phyloP scores from a whole-genome alignment of 2,797 vertebrate species.

The Propithecus deckenii region DNA sequence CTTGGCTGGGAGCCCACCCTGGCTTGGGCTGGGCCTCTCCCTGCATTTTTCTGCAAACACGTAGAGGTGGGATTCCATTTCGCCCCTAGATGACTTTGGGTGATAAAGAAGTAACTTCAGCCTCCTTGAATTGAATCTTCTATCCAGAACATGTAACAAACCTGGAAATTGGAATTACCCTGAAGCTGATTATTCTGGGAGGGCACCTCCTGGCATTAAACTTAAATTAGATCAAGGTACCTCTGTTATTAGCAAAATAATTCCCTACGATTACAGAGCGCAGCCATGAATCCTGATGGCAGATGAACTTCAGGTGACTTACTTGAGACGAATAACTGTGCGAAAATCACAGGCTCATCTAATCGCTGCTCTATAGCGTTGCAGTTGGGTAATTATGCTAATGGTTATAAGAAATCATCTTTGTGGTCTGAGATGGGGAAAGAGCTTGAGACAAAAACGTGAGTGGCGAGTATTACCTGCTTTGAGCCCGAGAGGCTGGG shows the following conservation, averaged over 20 bases:
- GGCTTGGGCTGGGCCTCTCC: not conserved
- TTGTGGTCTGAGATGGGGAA: constrained; percentile 26
- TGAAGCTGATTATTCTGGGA: constrained; percentile 63
- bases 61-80: not conserved
- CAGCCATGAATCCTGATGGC: constrained; percentile 65
- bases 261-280: constrained; percentile 63
- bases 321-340: constrained; percentile 52
- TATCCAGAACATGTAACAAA: constrained; percentile 60
- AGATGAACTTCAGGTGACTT: constrained; percentile 76
- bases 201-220: constrained; percentile 69
- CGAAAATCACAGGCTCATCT: constrained; percentile 56
- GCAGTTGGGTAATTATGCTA: constrained; percentile 68
- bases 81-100: constrained; percentile 41
- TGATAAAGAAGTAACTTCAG: constrained; percentile 64
- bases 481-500: not conserved
- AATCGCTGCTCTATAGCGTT: not conserved
- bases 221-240: constrained; percentile 75
- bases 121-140: constrained; percentile 61
- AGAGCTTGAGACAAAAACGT: not conserved
- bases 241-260: constrained; percentile 77
- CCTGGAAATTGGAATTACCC: constrained; percentile 63
- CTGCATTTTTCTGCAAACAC: not conserved
- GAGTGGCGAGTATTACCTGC: not conserved
- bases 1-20: not conserved
- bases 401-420: constrained; percentile 68